Conservation (phyloP, 2,797 vertebrate genomes). For the Amblyraja radiata region DNA sequence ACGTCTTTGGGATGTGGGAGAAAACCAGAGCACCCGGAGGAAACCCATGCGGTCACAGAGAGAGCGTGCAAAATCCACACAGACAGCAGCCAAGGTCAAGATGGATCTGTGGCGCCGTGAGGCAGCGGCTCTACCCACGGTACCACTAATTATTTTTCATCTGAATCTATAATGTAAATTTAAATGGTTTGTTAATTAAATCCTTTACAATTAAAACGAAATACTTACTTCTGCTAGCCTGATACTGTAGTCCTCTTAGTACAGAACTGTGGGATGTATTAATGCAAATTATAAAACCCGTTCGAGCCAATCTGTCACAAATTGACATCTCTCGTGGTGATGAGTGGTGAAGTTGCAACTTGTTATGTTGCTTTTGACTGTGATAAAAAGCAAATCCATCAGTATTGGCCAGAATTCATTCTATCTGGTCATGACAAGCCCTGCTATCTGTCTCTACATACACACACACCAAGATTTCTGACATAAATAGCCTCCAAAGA, state of each 20-base stretch:
- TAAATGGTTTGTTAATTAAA: neutral
- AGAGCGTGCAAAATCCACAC: too few relatives aligned
- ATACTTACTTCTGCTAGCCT: neutral
- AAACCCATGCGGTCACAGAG: too few relatives aligned
- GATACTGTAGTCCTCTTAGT: neutral
- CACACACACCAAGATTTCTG: slow-evolving; percentile 36
- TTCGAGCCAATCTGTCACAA: slow-evolving; percentile 46
- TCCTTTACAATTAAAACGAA: neutral
- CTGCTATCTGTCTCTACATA: slow-evolving; percentile 64
- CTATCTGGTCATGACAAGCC: slow-evolving; percentile 59
- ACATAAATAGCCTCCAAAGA: slow-evolving; percentile 67
- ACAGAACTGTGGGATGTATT: neutral
- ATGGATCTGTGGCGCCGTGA: too few relatives aligned
- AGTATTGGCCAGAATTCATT: slow-evolving; percentile 54
- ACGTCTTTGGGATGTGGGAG: too few relatives aligned
- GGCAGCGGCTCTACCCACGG: too few relatives aligned
- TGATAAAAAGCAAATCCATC: slow-evolving; percentile 69
- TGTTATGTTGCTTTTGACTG: slow-evolving; percentile 67
- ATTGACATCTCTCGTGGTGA: slow-evolving; percentile 63
- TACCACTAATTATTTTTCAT: neutral
- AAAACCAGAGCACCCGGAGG: too few relatives aligned
- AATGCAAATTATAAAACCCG: slow-evolving; percentile 24
- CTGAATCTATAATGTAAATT: neutral
- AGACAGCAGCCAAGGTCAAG: too few relatives aligned
- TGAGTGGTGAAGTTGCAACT: slow-evolving; percentile 66